phyloP scores from a whole-genome alignment of 2,797 vertebrate genomes.

The Selene dorsalis region DNA sequence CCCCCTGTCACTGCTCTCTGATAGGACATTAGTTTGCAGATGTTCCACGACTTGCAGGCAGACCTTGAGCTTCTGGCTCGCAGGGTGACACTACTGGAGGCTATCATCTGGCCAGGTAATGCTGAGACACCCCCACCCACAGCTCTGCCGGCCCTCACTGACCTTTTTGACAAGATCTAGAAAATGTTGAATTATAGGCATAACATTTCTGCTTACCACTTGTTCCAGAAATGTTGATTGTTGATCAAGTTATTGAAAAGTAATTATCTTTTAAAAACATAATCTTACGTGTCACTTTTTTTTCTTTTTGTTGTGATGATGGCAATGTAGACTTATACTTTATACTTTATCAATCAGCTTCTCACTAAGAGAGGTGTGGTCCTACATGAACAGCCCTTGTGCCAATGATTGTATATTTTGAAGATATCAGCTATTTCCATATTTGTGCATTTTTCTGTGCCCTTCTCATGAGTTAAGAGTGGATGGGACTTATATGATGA shows the following conservation, averaged over 20 bases:
- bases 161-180: constrained; percentile 36
- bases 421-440: neutral
- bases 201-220: constrained; percentile 24
- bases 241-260: constrained; percentile 37
- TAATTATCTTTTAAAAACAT: constrained; percentile 46
- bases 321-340: neutral
- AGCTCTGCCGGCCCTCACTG: constrained; percentile 61
- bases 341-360: constrained; percentile 2
- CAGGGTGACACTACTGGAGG: constrained; percentile 99
- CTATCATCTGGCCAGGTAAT: constrained; percentile 99
- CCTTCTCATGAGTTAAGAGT: neutral
- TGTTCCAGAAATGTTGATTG: constrained; percentile 45
- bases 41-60: constrained; percentile 96
- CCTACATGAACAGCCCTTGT: neutral
- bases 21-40: constrained; percentile 99
- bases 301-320: constrained; percentile 23
- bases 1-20: constrained; percentile 91
- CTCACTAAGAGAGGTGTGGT: neutral
- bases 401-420: neutral
- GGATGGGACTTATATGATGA: neutral
- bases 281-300: constrained; percentile 28
- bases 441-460: neutral
- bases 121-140: constrained; percentile 74
- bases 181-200: constrained; percentile 27
- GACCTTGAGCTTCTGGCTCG: constrained; percentile 99